Percentiles rank a stretch among this genome's conserved stretches.
phyloP scores from a whole-genome alignment of 2,888 invertebrate genomes.

The Taenaris catops region DNA sequence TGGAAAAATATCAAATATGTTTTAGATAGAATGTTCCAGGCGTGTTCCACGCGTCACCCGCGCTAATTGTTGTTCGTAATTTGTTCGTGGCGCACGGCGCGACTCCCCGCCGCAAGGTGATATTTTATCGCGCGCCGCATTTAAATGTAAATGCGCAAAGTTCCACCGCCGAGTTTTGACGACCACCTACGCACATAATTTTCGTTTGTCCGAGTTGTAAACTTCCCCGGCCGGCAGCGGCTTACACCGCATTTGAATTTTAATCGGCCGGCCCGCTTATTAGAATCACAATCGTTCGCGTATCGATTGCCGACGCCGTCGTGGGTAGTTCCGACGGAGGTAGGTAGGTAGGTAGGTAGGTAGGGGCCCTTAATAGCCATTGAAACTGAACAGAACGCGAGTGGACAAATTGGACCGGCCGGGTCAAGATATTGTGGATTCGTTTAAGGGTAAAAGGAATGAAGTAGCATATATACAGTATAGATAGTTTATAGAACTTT shows the following conservation, averaged over 20 bases:
- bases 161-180: constrained; percentile 43
- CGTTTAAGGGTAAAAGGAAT: no score
- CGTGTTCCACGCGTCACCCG: constrained; percentile 31
- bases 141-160: constrained; percentile 69
- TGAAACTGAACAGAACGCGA: constrained; percentile 71
- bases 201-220: constrained; percentile 60
- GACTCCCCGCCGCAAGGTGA: constrained; percentile 45
- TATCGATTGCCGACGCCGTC: constrained; percentile 18
- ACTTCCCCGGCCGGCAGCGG: constrained; percentile 34
- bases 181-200: constrained; percentile 62
- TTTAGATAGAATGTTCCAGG: no score
- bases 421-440: constrained; percentile 74
- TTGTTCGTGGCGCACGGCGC: constrained; percentile 41
- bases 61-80: constrained; percentile 68
- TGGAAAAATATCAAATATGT: no score
- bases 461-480: no score
- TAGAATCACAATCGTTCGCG: constrained; percentile 29
- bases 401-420: constrained; percentile 72
- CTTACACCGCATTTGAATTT: constrained; percentile 52
- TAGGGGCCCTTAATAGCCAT: constrained; percentile 69
- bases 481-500: constrained; percentile 5
- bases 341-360: no score
- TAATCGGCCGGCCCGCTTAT: constrained; percentile 34
- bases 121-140: constrained; percentile 63
- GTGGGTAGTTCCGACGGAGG: constrained; percentile 43